phyloP scores from a whole-genome alignment of 2,888 invertebrate species.

The Drosophila kuntzei region DNA sequence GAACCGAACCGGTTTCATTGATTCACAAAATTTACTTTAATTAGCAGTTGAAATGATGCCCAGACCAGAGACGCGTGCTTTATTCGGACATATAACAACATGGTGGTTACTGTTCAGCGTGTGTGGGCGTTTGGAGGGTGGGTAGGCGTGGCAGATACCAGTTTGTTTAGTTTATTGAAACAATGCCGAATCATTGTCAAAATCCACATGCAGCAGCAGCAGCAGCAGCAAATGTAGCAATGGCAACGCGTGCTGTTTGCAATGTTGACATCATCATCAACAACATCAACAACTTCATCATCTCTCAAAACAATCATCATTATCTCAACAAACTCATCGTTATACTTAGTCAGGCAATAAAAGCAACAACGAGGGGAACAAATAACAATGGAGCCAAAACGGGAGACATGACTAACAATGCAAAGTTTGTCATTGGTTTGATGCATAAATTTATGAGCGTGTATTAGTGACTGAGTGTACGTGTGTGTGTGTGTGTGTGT shows the following conservation, averaged over 20 bases:
- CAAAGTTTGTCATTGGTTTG: constrained; percentile 64
- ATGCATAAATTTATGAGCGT: constrained; percentile 38
- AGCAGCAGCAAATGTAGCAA: constrained; percentile 28
- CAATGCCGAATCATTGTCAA: constrained; percentile 66
- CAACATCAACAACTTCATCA: constrained; percentile 18
- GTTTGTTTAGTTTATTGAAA: constrained; percentile 66
- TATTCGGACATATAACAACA: constrained; percentile 3
- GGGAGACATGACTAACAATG: constrained; percentile 62
- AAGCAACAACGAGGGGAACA: constrained; percentile 22
- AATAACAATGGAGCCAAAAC: constrained; percentile 47
- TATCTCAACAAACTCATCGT: constrained; percentile 28
- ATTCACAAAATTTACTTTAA: constrained; percentile 74
- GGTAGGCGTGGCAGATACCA: constrained; percentile 35
- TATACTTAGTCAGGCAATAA: constrained; percentile 27
- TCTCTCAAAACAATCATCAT: constrained; percentile 20
- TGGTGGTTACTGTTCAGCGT: constrained; percentile 5
- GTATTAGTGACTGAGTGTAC: neutral
- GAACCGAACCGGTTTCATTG: constrained; percentile 52
- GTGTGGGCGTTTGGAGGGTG: neutral
- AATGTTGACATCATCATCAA: constrained; percentile 61
- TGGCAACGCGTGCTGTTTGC: constrained; percentile 63
- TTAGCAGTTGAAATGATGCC: constrained; percentile 60
- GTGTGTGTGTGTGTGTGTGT: constrained; percentile 1
- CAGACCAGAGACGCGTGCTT: constrained; percentile 22
- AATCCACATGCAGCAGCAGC: constrained; percentile 26